These are phyloP conservation scores for Periphyllus acericola DNA, from an alignment of 2,888 invertebrate genomes.

Conservation along the genomic window DNA sequence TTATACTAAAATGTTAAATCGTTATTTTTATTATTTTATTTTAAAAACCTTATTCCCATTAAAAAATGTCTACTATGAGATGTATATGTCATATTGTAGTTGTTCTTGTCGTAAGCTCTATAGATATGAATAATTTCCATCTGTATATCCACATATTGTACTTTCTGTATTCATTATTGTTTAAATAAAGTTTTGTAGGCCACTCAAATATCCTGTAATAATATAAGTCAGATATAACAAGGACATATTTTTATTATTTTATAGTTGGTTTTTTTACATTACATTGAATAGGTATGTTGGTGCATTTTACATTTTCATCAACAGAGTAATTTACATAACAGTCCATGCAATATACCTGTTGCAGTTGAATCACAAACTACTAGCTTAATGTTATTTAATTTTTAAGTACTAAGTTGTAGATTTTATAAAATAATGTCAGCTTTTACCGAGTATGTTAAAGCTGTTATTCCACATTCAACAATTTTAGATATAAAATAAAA, in stretches of 20 bases:
- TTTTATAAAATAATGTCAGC: not conserved
- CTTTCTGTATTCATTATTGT: not conserved
- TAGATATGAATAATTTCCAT: not conserved
- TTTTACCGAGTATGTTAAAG: not conserved
- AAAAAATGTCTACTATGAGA: not conserved
- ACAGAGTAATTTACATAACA: not conserved
- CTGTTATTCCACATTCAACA: not conserved
- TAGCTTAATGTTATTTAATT: not conserved
- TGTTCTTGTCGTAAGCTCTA: not conserved
- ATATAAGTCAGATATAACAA: not conserved
- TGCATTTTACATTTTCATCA: not conserved
- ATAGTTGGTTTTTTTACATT: no score
- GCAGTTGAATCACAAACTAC: not conserved
- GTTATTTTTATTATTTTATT: not conserved
- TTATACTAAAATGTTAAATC: not conserved
- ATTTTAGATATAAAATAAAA: not conserved
- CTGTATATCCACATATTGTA: not conserved
- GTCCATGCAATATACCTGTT: not conserved
- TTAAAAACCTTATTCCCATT: not conserved
- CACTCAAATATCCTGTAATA: constrained; percentile 1
- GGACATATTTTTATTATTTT: not conserved
- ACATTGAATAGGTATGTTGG: no score
- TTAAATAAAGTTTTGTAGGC: not conserved
- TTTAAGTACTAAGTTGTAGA: not conserved
- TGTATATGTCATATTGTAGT: not conserved